Base-by-base conservation (phyloP, 2,113 vertebrate species). In the Illadopsis cleaveri region DNA sequence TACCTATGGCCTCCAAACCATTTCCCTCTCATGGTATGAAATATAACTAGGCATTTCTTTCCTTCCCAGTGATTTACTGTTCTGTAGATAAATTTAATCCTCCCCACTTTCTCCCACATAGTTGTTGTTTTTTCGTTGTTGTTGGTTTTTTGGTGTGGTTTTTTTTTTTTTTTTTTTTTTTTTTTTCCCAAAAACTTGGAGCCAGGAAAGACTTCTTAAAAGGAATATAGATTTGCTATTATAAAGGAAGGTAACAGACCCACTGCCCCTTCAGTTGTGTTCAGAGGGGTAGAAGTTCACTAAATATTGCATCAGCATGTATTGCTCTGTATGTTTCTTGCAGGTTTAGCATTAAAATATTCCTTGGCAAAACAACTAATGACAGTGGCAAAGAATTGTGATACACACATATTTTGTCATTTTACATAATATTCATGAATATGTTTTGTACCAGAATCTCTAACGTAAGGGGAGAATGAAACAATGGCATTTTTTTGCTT, bases 71-170 rank as follows among this genome's bases (percentile, higher is more conserved):
- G 58, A 91, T 95, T 93, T 94, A 82, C 78, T 87, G 13, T 60
- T 96, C 62, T 93, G 58, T 42, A 90, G 95, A 95, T 96, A 95
- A 95, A 88, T 48, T 76, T 65, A 93, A 86, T 86, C 72, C 47
- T 89, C 33, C 8, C 9, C 27, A 42, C 33, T 66, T 25, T 44
- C 82, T 94, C 71, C 66, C 31, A 90, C 15, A 71, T 45, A 28
- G 2, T 54, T 54, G 40, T 11, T 40, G 9, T 40, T 40, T 75
- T 60, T 20, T 45, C n/a, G n/a, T n/a, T n/a, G n/a, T n/a, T n/a
- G n/a, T n/a, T n/a, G n/a, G n/a, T n/a, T n/a, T n/a, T n/a, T n/a
- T n/a, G n/a, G n/a, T n/a, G n/a, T n/a, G n/a, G n/a, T n/a, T n/a
- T n/a, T n/a, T n/a, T n/a, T n/a, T n/a, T n/a, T n/a, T 71, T 19